phyloP scores from a whole-genome alignment of 2,797 vertebrate species.

The Epinephelus awoara region DNA sequence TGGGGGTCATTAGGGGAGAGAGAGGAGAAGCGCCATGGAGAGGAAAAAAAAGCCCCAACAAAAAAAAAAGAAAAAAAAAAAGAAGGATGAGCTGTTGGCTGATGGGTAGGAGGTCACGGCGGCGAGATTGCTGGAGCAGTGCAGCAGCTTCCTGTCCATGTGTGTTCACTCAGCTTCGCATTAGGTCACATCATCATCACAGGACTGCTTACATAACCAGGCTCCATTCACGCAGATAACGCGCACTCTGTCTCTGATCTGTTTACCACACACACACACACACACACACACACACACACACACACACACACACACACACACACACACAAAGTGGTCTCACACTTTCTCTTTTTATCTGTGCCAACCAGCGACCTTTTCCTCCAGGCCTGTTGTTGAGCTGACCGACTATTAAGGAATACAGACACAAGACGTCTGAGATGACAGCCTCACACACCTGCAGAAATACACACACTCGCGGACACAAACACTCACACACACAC shows the following conservation, averaged over 20 bases:
- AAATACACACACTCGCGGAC: neutral
- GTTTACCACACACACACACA: conserved; percentile 31
- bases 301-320: conserved; percentile 15
- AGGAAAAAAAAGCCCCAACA: neutral
- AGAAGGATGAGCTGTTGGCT: conserved; percentile 47
- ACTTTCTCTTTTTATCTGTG: conserved; percentile 42
- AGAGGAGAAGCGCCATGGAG: conserved; percentile 20
- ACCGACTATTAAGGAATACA: conserved; percentile 52
- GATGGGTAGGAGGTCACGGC: conserved; percentile 58
- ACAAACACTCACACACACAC: neutral
- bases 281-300: conserved; percentile 29
- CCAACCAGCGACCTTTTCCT: conserved; percentile 67
- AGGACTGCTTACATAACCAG: conserved; percentile 79
- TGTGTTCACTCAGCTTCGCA: conserved; percentile 78
- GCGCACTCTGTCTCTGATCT: conserved; percentile 56
- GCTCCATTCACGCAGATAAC: conserved; percentile 77
- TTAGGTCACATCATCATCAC: conserved; percentile 82
- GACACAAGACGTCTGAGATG: conserved; percentile 27
- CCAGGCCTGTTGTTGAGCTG: conserved; percentile 50
- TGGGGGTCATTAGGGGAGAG: neutral
- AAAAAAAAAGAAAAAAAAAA: conserved; percentile 13
- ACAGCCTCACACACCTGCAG: conserved; percentile 39
- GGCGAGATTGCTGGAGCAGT: conserved; percentile 53
- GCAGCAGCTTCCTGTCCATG: conserved; percentile 77
- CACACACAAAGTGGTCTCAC: neutral